Evolutionary conservation across 2,888 invertebrate genomes (phyloP), one percentile per base, ranked within the genome.

Genomic region (Cyclophora albipunctata): DNA sequence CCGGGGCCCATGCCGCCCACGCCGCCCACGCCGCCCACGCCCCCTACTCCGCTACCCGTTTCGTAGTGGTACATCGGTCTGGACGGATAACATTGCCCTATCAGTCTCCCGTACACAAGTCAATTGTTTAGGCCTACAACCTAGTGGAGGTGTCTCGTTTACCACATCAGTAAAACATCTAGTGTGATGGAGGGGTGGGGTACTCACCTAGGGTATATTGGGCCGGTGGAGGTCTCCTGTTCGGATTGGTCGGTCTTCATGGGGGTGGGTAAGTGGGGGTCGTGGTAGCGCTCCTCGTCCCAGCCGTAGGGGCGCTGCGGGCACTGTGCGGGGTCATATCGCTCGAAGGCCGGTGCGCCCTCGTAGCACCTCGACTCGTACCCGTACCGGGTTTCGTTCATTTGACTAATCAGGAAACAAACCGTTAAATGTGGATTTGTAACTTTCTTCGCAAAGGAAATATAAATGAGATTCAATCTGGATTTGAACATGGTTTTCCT

Each of bases 31-130:
- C 91, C 69, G 89, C 93, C 78, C 91, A 89, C 67, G 87, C 90
- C 63, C 90, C 91, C 84, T 72, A 84, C 85, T 69, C 78, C 84
- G 73, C 75, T 78, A 78, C 87, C 75, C 67, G 88, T 78, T 82
- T 94, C 94, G 84, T 94, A 94, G 82, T 94, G 94, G 86, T 95
- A 95, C 92, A 95, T 93, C 62, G 94, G 94, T 80, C 94, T 93
- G 84, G 61, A 78, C 70, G 73, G 72, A 83, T 63, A 78, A 72
- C 68, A 64, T 50, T 59, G 43, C 43, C 43, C 43, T 37, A 51
- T 58, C 47, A 57, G 49, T 51, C 6, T 34, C 4, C 6, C 43
- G 34, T 5, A 20, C 6, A 43, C 4, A 34, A 33, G 4, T 34
- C 34, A 34, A 5, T 47, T 7, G 45, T 48, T 45, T 7, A 34